These are phyloP conservation scores for Varecia variegata DNA, from an alignment of 2,797 vertebrate genomes.

Conservation along the genomic window DNA sequence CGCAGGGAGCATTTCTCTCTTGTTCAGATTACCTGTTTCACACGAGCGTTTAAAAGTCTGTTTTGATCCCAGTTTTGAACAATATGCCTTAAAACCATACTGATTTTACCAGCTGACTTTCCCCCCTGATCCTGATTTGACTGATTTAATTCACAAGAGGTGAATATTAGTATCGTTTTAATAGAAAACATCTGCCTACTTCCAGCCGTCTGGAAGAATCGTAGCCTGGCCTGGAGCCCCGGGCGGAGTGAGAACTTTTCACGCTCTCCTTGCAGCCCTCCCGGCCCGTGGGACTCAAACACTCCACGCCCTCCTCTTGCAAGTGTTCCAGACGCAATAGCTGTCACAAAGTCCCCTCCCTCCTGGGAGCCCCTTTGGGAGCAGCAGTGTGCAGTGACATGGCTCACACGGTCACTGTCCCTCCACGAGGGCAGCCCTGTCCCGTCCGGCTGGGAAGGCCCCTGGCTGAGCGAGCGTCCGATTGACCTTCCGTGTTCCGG, in stretches of 20 bases:
- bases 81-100: background rate
- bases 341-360: accelerated
- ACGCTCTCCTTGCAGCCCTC: too few species aligned
- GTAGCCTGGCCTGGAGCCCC: background rate
- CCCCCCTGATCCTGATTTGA: background rate
- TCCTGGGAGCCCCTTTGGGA: too few species aligned
- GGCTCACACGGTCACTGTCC: accelerated
- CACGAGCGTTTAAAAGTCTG: background rate
- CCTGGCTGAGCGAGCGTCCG: accelerated
- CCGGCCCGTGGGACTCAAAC: accelerated
- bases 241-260: accelerated
- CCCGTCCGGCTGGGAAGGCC: accelerated
- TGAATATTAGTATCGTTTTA: background rate
- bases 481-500: accelerated
- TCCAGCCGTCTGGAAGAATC: background rate
- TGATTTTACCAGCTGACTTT: background rate
- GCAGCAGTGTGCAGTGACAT: accelerated
- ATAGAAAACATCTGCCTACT: background rate
- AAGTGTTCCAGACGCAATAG: accelerated
- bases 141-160: background rate
- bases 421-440: background rate
- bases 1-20: background rate
- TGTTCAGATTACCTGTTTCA: background rate
- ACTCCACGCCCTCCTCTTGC: accelerated
- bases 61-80: background rate